Percentiles rank a stretch among this genome's conserved stretches.
phyloP scores from a whole-genome alignment of 2,797 vertebrate species.

The Microctenopoma steveboyesi region DNA sequence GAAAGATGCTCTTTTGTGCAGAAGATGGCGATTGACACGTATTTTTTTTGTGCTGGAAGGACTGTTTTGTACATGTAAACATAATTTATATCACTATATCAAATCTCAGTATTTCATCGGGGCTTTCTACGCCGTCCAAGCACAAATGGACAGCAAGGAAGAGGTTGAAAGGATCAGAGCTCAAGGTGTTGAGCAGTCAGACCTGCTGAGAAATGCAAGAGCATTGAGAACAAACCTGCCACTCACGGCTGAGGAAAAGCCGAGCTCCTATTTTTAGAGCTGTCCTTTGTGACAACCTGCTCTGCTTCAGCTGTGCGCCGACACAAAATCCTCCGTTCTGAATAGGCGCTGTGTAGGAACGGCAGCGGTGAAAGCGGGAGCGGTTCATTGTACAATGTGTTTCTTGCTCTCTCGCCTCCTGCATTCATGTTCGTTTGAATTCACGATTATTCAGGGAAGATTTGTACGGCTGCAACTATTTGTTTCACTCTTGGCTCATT shows the following conservation, averaged over 20 bases:
- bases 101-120: constrained; percentile 16
- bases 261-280: constrained; percentile 82
- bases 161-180: constrained; percentile 54
- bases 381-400: constrained; percentile 23
- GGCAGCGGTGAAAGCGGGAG: constrained; percentile 28
- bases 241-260: constrained; percentile 73
- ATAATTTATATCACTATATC: neutral
- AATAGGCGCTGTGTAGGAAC: constrained; percentile 52
- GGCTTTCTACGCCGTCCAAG: constrained; percentile 14
- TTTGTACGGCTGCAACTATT: neutral
- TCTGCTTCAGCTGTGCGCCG: constrained; percentile 69
- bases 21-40: neutral
- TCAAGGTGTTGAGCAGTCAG: constrained; percentile 50
- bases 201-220: constrained; percentile 52
- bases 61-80: neutral
- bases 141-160: constrained; percentile 23
- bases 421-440: constrained; percentile 6
- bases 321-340: constrained; percentile 64
- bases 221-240: constrained; percentile 73
- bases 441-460: neutral
- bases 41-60: neutral
- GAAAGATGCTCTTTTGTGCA: constrained; percentile 9
- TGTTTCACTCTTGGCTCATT: neutral
- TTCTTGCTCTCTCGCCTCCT: neutral
- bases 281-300: constrained; percentile 79